A percentile compares a stretch with the other conserved stretches of the same genome.
Conservation (phyloP, 1,140 invertebrate species). For the Apis cerana region DNA sequence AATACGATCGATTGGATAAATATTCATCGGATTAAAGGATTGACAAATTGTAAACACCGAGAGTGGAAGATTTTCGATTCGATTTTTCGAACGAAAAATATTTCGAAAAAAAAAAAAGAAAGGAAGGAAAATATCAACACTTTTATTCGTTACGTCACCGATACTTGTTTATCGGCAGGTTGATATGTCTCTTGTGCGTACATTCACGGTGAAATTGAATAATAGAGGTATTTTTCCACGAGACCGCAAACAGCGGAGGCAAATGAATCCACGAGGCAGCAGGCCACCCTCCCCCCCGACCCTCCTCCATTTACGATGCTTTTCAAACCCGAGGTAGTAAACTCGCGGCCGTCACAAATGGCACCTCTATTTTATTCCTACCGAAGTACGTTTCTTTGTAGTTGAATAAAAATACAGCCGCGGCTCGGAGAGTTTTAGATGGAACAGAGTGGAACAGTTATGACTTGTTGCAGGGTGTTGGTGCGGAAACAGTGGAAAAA, state of each 20-base stretch:
- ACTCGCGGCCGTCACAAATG: conserved; percentile 37
- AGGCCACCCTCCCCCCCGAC: conserved; percentile 8
- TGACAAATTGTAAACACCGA: too few species aligned
- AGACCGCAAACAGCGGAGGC: conserved; percentile 4
- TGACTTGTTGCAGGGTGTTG: conserved; percentile 3
- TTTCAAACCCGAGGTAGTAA: conserved; percentile 49
- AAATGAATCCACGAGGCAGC: conserved; percentile 1
- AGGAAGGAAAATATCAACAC: neutral
- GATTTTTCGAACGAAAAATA: too few species aligned
- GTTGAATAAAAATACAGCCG: conserved; percentile 47
- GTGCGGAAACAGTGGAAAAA: neutral
- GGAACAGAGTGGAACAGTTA: conserved; percentile 22
- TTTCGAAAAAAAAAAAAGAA: too few species aligned
- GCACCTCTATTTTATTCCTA: conserved; percentile 53
- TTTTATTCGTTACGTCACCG: neutral
- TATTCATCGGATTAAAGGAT: too few species aligned
- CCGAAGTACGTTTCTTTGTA: conserved; percentile 59
- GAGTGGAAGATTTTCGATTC: too few species aligned
- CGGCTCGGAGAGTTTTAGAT: conserved; percentile 37
- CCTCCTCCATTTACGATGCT: conserved; percentile 42
- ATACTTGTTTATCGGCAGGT: neutral
- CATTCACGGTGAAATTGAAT: neutral
- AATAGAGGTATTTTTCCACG: neutral
- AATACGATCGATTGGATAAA: too few species aligned
- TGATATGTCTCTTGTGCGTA: neutral